Conservation (phyloP, 2,113 vertebrate species). For the Cyprinodon tularosa region DNA sequence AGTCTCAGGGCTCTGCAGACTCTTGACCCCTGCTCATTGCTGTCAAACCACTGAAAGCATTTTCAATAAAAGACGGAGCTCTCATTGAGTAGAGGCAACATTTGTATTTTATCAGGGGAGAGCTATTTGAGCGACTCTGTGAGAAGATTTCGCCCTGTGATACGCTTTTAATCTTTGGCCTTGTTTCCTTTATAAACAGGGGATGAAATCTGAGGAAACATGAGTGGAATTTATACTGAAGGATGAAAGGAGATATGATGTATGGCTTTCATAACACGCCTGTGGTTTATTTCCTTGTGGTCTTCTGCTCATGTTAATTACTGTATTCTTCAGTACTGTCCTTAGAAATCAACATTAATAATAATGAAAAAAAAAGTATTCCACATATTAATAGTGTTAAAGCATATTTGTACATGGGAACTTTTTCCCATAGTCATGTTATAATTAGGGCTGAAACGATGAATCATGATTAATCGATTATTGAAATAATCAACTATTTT, state of each 20-base stretch:
- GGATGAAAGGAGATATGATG: background rate
- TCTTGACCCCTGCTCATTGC: slow-evolving; percentile 38
- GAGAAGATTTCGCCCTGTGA: slow-evolving; percentile 8
- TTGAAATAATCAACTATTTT: too few relatives aligned
- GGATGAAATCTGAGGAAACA: slow-evolving; percentile 18
- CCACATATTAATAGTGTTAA: too few relatives aligned
- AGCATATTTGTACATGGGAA: too few relatives aligned
- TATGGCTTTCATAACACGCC: background rate
- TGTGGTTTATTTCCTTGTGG: too few relatives aligned
- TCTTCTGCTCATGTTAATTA: background rate
- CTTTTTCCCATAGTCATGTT: too few relatives aligned
- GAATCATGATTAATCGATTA: too few relatives aligned
- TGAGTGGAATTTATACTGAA: background rate
- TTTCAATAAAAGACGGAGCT: slow-evolving; percentile 31
- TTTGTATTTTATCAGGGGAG: slow-evolving; percentile 18
- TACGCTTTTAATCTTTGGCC: slow-evolving; percentile 27
- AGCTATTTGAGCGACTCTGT: slow-evolving; percentile 13
- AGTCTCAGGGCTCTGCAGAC: slow-evolving; percentile 34
- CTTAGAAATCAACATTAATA: background rate
- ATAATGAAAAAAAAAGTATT: too few relatives aligned
- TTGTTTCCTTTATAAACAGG: slow-evolving; percentile 8
- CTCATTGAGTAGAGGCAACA: slow-evolving; percentile 10
- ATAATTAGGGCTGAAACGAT: too few relatives aligned
- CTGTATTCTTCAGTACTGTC: background rate
- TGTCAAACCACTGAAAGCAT: slow-evolving; percentile 33